Conservation (phyloP, 2,888 invertebrate genomes). For the Platycheirus albimanus region DNA sequence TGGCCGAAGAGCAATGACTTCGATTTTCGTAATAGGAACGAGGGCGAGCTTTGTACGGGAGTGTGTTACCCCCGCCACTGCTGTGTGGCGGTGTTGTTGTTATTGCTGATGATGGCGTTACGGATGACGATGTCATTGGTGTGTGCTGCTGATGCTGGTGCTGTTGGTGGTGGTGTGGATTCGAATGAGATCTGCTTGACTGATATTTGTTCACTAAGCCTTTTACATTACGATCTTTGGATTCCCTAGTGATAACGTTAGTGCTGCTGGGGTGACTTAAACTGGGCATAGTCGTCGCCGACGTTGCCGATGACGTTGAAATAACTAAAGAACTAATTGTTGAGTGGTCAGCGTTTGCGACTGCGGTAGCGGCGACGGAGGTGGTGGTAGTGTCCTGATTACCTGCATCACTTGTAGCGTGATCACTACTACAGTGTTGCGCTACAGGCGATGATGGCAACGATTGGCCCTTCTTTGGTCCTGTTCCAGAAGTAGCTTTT, state of each 20-base stretch:
- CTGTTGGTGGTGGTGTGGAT: constrained; percentile 80
- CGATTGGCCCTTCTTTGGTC: constrained; percentile 83
- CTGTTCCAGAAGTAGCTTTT: constrained; percentile 82
- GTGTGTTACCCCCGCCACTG: constrained; percentile 59
- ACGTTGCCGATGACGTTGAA: constrained; percentile 15
- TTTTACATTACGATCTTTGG: constrained; percentile 88
- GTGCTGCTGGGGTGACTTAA: constrained; percentile 56
- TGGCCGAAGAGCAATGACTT: constrained; percentile 75
- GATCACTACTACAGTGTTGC: constrained; percentile 77
- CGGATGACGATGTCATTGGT: constrained; percentile 82
- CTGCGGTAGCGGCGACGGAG: no score
- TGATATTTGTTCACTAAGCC: constrained; percentile 91
- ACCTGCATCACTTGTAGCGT: constrained; percentile 59
- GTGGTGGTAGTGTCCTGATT: constrained; percentile 49
- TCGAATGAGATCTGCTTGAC: constrained; percentile 79
- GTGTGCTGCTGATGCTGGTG: constrained; percentile 82
- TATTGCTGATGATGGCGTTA: constrained; percentile 78
- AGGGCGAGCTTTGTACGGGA: constrained; percentile 78
- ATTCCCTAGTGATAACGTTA: constrained; percentile 77
- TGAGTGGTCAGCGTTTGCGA: constrained; percentile 30
- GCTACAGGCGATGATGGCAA: constrained; percentile 87
- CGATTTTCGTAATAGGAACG: constrained; percentile 81
- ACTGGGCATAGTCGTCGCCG: constrained; percentile 23
- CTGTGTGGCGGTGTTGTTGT: constrained; percentile 72
- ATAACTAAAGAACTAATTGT: constrained; percentile 56